Conservation (phyloP, 2,797 vertebrate species). For the Spheniscus humboldti region DNA sequence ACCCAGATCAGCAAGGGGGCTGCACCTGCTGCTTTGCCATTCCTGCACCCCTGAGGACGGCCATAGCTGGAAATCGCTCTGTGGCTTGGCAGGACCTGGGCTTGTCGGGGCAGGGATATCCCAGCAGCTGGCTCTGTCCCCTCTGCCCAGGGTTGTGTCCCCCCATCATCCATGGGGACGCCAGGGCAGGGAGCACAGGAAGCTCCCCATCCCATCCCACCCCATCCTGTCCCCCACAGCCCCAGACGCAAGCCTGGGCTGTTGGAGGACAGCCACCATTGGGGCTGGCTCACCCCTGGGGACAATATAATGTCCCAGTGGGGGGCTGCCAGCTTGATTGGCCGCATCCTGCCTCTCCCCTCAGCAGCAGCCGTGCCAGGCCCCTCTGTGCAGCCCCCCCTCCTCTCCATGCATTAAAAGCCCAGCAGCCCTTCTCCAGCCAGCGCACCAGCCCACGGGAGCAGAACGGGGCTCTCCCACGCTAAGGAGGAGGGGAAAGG, state of each 20-base stretch:
- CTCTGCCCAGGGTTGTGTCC: neutral
- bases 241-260: neutral
- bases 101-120: neutral
- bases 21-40: neutral
- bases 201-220: rapidly evolving
- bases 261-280: neutral
- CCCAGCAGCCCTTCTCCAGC: neutral
- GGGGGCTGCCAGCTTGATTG: neutral
- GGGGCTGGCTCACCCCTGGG: neutral
- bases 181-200: neutral
- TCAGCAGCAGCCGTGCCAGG: neutral
- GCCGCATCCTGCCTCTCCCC: neutral
- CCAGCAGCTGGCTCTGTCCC: neutral
- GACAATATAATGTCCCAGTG: neutral
- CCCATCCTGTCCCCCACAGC: neutral
- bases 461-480: neutral
- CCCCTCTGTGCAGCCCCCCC: neutral
- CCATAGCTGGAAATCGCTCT: rapidly evolving
- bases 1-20: too few relatives aligned
- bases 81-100: neutral
- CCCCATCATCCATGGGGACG: neutral
- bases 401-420: neutral
- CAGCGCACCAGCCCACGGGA: neutral
- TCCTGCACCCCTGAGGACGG: neutral
- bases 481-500: neutral